Evolutionary conservation across 2,113 vertebrate genomes (phyloP).

Genomic region (Sterrhoptilus dennistouni): DNA sequence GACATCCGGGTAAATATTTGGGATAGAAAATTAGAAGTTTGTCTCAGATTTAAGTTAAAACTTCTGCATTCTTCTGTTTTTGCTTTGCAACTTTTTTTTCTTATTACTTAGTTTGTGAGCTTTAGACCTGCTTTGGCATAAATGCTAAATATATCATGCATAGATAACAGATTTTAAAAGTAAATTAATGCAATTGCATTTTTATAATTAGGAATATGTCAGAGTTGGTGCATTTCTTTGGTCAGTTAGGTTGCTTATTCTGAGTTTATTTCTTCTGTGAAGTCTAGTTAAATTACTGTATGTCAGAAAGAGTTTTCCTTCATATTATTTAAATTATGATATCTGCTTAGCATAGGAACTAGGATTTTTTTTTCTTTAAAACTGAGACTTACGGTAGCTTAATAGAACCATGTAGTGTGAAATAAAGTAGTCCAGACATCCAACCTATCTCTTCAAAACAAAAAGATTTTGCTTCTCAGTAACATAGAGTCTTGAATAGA

Average conservation of each 20-base stretch:
- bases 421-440: not conserved
- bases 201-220: not conserved
- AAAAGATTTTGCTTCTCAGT: not conserved
- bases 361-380: not conserved
- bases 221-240: not conserved
- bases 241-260: not conserved
- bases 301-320: not conserved
- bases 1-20: not conserved
- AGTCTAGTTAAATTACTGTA: not conserved
- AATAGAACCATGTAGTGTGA: not conserved
- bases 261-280: not conserved
- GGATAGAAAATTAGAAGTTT: not conserved
- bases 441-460: not conserved
- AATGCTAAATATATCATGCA: not conserved
- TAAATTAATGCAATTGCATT: not conserved
- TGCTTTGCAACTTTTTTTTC: not conserved
- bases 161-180: not conserved
- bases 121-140: not conserved
- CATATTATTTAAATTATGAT: not conserved
- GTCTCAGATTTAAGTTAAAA: not conserved
- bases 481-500: not conserved
- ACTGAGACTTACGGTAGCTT: not conserved
- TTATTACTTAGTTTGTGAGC: not conserved
- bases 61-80: not conserved
- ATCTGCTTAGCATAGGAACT: not conserved